Evolutionary conservation across 2,888 invertebrate species (phyloP), one percentile per base, ranked within the genome.

Genomic region (Metallyticus violacea): DNA sequence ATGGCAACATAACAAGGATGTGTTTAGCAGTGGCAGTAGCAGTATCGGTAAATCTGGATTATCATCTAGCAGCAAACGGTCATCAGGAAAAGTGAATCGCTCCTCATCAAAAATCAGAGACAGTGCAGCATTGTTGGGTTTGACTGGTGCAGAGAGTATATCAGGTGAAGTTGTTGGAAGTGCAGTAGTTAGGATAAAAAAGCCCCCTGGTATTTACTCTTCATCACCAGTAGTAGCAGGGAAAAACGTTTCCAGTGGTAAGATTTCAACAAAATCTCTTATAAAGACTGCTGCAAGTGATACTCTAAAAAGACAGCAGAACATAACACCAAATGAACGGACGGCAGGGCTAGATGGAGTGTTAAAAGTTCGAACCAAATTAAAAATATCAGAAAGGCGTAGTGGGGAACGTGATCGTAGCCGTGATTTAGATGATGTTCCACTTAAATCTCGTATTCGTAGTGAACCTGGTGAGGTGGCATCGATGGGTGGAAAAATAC

Each of bases 391-490:
- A 15, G 83, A 83, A 27, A 83, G 77, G 29, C 83, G 83, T n/a
- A 22, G 83, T 83, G 81, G 81, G 28, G 81, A 85, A 86, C 77
- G 84, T 76, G 82, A 85, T 82, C 77, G 86, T 79, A 86, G 86
- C 25, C 85, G 83, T 27, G 88, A 89, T 81, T 62, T 88, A n/a
- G 90, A 90, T 84, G 89, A 90, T 87, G 88, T 89, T 84, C 89
- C 89, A 77, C 86, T 89, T 29, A 89, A 88, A 29, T 88, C 89
- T 83, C 86, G 89, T 79, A 88, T 89, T 90, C 88, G 92, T 85
- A 89, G 85, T 26, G 83, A 83, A 77, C 25, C 83, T 6, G 83
- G 76, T 83, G 83, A 83, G 15, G 25, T 83, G 5, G 9, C 77
- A n/a, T 76, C 77, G 28, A 28, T 28, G 6, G 26, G 83, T 7